Evolutionary conservation across 2,797 vertebrate genomes (phyloP), one percentile per base, ranked within the genome.

Genomic region (Rhincodon typus): DNA sequence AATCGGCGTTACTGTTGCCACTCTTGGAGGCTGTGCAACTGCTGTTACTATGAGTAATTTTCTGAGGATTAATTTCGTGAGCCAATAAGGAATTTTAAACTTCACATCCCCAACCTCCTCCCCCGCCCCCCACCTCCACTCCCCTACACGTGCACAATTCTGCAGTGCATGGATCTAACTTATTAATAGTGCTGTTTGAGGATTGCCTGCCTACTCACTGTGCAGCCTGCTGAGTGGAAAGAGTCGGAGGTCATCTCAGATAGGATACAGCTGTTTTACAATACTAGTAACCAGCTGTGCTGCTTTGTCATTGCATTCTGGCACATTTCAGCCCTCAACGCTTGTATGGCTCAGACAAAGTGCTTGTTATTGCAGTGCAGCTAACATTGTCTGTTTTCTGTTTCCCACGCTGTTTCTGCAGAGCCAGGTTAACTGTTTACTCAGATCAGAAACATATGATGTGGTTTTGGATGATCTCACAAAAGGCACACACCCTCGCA

Each of bases 271-370:
- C 94, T 94, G 94, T 94, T 72, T 27, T 25, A 53, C 27, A 72
- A 50, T 74, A 17, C 94, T 34, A 19, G 17, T 77, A 15, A 15
- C 94, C 69, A 72, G 94, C 94, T 95, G 94, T 95, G 93, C 23
- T 94, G 42, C 93, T 94, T 94, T 46, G 94, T 95, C 70, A 95
- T 34, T 95, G 46, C 70, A 57, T 57, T 77, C 70, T 6, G 34
- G 34, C 94, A 74, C 27, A 50, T 77, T 50, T 95, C 70, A 95
- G 34, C 53, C 15, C 94, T n/a, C 7, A 34, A 74, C 62, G 50
- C 70, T 50, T 50, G 42, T 50, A 69, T 23, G 23, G n/a, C 70
- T 25, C 34, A 30, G 94, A 95, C 53, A 15, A n/a, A 34, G 23
- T 72, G 42, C 94, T 34, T 19, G 46, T 57, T 77, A 21, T 77